phyloP scores from a whole-genome alignment of 2,888 invertebrate genomes.

The Phyllotreta cruciferae region DNA sequence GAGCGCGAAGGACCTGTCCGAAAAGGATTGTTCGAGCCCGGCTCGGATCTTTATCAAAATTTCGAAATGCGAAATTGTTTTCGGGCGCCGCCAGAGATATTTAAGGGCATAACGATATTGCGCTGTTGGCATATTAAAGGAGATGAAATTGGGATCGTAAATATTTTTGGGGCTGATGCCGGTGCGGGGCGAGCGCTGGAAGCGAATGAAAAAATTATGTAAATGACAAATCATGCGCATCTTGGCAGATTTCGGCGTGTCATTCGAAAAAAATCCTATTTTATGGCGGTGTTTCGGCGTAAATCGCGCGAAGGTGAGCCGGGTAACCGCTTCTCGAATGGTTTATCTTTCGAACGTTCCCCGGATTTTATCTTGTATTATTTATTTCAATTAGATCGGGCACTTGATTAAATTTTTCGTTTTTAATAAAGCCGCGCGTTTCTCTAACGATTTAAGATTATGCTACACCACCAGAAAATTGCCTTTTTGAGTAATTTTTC shows the following conservation, averaged over 20 bases:
- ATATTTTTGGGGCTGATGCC: slow-evolving; percentile 26
- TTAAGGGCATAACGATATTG: slow-evolving; percentile 26
- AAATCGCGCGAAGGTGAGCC: slow-evolving; percentile 3
- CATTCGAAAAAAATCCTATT: slow-evolving; percentile 19
- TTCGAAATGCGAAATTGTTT: slow-evolving; percentile 27
- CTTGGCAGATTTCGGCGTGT: slow-evolving; percentile 19
- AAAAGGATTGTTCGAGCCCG: neutral
- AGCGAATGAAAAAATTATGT: slow-evolving; percentile 32
- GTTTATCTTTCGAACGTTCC: neutral
- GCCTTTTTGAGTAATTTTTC: no score
- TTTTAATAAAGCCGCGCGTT: no score
- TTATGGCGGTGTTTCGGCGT: slow-evolving; percentile 15
- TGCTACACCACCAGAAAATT: no score
- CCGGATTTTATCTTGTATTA: neutral
- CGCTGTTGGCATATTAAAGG: slow-evolving; percentile 29
- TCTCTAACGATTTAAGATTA: no score
- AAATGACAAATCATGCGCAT: slow-evolving; percentile 30
- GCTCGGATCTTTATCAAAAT: slow-evolving; percentile 22
- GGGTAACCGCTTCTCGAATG: neutral
- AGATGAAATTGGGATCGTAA: slow-evolving; percentile 29
- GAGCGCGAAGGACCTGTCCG: slow-evolving; percentile 4
- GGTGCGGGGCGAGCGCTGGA: slow-evolving; percentile 13
- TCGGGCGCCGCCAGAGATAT: slow-evolving; percentile 13
- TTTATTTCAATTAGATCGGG: no score
- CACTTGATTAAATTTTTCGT: no score